Base-by-base conservation (phyloP, 1,140 invertebrate species). In the Diorhabda carinulata region DNA sequence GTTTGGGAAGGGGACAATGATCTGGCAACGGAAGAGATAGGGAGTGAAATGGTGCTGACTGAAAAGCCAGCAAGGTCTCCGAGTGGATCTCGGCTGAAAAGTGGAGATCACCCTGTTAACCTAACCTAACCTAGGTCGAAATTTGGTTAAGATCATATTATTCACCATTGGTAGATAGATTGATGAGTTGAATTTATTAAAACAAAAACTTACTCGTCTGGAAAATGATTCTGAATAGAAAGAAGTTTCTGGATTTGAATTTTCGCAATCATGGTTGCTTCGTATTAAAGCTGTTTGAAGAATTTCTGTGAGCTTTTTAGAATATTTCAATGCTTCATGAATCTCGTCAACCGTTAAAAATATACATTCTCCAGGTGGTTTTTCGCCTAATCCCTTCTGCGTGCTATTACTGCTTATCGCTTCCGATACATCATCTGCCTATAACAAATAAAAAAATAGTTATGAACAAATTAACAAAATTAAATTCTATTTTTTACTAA, bases 381-480 rank as follows among this genome's bases (percentile, higher is more conserved):
- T 78, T 40, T 80, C 80, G 40, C 75, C 79, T 44, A 77, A 72
- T 45, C 79, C 79, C 59, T 70, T 68, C 25, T 77, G 78, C 2
- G 77, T 79, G 64, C 80, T 81, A n/a, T 69, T 74, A 42, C 70
- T 76, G 68, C 79, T 81, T 72, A 77, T 78, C 41, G 57, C 73
- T 61, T 80, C 78, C 5, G 75, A 79, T 5, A 74, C 57, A 64
- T 80, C 77, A 57, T 81, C 80, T 7, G 52, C 76, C 7, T 74
- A 71, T 5, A 59, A 66, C 5, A 44, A 52, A 56, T 56, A 52
- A 25, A 60, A 25, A 10, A 9, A 25, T 52, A 3, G 25, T 25
- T 25, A 25, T 25, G 1, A 25, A 25, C 25, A 25, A 25, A 25
- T 25, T 25, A 25, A 25, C 25, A 25, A 25, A 25, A 25, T 25